Conservation (phyloP, 2,113 vertebrate species). For the Hiodon tergisus region DNA sequence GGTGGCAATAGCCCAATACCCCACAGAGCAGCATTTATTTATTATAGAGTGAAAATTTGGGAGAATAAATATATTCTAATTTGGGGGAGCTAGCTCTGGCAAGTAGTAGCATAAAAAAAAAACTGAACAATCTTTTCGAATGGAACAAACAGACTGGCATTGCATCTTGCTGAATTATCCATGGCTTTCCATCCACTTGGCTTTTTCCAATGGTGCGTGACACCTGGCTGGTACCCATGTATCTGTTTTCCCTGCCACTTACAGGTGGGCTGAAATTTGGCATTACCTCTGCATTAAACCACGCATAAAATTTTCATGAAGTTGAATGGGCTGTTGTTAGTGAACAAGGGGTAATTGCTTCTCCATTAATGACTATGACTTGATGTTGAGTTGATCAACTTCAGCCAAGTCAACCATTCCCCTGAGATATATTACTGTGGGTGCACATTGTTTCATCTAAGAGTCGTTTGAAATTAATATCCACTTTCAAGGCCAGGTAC, state of each 20-base stretch:
- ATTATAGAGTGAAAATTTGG: no score
- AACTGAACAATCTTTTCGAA: no score
- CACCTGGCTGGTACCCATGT: slow-evolving; percentile 52
- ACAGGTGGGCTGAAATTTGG: slow-evolving; percentile 43
- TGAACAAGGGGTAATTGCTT: slow-evolving; percentile 62
- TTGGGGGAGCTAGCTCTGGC: not conserved
- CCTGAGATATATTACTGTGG: slow-evolving; percentile 18
- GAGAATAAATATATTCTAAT: no score
- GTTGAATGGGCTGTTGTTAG: slow-evolving; percentile 62
- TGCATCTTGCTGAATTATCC: slow-evolving; percentile 39
- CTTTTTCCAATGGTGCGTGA: slow-evolving; percentile 32
- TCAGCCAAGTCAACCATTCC: slow-evolving; percentile 23
- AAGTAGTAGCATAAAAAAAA: no score
- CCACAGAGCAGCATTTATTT: not conserved
- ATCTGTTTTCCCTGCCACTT: slow-evolving; percentile 60
- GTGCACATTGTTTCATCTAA: not conserved
- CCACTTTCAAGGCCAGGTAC: slow-evolving; percentile 9
- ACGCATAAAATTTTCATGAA: slow-evolving; percentile 77
- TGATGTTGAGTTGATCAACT: slow-evolving; percentile 15
- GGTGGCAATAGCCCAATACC: slow-evolving; percentile 3
- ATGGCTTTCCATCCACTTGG: slow-evolving; percentile 27
- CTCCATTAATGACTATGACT: slow-evolving; percentile 42
- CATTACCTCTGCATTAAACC: slow-evolving; percentile 65
- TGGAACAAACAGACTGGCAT: slow-evolving; percentile 26
- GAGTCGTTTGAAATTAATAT: slow-evolving; percentile 21